Evolutionary conservation across 1,140 invertebrate genomes (phyloP).

Genomic region (Rhopalosiphum padi): DNA sequence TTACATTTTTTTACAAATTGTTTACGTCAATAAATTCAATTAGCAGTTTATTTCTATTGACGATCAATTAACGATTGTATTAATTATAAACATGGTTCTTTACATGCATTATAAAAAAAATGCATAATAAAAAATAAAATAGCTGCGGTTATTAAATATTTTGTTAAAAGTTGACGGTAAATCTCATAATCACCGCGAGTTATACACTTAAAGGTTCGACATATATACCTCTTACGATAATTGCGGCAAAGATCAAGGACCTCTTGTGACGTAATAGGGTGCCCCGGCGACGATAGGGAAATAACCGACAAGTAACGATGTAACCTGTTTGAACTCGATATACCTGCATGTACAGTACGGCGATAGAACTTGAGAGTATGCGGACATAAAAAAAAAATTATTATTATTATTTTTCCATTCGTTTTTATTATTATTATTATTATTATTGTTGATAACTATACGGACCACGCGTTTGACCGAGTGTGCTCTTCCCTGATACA

Average conservation of each 20-base stretch:
- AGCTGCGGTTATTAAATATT: not conserved
- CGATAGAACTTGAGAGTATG: not conserved
- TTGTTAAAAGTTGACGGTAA: not conserved
- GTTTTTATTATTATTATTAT: not conserved
- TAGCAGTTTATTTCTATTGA: not conserved
- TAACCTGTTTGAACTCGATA: slow-evolving; percentile 49
- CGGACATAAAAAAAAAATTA: not conserved
- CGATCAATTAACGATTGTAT: not conserved
- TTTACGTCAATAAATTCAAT: not conserved
- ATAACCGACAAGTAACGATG: slow-evolving; percentile 33
- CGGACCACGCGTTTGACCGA: slow-evolving; percentile 33
- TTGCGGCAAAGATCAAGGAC: slow-evolving; percentile 48
- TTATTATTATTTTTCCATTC: slow-evolving; percentile 38
- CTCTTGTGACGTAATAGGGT: slow-evolving; percentile 48
- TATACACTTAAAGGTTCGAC: not conserved
- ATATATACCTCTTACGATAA: slow-evolving; percentile 17
- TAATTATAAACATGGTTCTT: not conserved
- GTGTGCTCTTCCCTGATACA: slow-evolving; percentile 28
- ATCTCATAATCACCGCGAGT: not conserved
- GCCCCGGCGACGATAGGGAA: slow-evolving; percentile 2
- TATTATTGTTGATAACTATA: slow-evolving; percentile 34
- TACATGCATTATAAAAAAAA: not conserved
- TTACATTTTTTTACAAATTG: not conserved
- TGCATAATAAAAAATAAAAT: not conserved
- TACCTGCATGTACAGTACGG: not conserved